Base-by-base conservation (phyloP, 2,113 vertebrate species). In the Saccopteryx leptura region DNA sequence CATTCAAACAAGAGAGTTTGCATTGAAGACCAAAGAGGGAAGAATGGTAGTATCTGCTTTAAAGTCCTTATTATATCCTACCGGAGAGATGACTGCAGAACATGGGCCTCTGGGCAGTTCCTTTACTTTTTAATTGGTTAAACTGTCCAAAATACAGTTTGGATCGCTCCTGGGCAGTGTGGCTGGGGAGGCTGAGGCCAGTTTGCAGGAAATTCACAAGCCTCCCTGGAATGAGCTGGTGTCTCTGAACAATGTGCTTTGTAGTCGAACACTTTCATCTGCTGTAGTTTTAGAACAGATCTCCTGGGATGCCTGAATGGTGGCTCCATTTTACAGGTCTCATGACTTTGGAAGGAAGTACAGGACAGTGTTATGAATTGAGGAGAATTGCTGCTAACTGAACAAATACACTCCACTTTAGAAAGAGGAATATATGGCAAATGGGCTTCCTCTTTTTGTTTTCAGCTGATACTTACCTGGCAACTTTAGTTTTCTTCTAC, bases 71-170 rank as follows among this genome's bases (percentile, higher is more conserved):
- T 76, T 52, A 18, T 61, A n/a, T 61, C 48, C 14, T 31, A 60
- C 63, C 48, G 66, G 60, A 88, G 91, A 88, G 66, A 72, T 56
- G 39, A 66, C 54, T 48, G 28, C n/a, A 81, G 60, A 95, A 56
- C 26, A 50, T 1, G 61, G 76, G 54, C 50, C 50, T 96, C 39
- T 52, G 72, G 81, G 19, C 9, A 88, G 33, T 58, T 81, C 13
- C n/a, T 92, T 94, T 96, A n/a, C 17, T 95, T 96, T 96, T 78
- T 92, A 94, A 95, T 94, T 92, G 76, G 80, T 72, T 88, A 74
- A 90, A 66, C 33, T 84, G 18, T 81, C 80, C 28, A 72, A 88
- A 63, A 72, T 39, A 6, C 80, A 65, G 15, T 13, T 71, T 72
- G 39, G 31, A 23, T 69, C 63, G 94, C 80, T 93, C 24, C 17